Percentiles rank a stretch among this genome's conserved stretches.
Conservation (phyloP, 2,888 invertebrate genomes). For the Limenitis camilla region DNA sequence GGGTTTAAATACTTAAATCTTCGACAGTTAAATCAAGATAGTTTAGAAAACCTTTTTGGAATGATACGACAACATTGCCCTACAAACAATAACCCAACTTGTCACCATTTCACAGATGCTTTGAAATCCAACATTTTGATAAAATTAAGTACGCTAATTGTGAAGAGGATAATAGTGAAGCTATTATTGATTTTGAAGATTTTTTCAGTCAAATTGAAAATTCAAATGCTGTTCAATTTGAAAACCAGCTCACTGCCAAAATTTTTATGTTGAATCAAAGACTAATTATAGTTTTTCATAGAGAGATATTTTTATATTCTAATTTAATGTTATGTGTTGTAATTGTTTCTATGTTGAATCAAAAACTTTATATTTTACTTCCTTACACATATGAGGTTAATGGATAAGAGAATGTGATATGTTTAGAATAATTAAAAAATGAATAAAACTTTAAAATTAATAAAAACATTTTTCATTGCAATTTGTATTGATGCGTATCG, state of each 20-base stretch:
- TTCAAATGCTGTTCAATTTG: background rate
- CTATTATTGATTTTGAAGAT: background rate
- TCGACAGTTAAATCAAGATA: conserved; percentile 18
- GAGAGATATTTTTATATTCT: no score
- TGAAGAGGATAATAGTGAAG: background rate
- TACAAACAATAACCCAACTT: conserved; percentile 13
- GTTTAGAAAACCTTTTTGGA: conserved; percentile 14
- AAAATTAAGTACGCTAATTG: conserved; percentile 1
- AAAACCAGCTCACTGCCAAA: background rate
- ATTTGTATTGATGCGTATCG: no score
- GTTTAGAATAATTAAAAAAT: no score
- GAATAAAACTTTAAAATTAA: no score
- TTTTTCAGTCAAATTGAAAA: background rate
- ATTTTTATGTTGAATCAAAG: no score
- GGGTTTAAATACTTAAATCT: conserved; percentile 16
- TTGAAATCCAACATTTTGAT: conserved; percentile 2
- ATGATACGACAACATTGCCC: conserved; percentile 16
- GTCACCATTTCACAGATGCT: conserved; percentile 6
- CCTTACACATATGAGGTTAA: no score
- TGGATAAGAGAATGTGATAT: no score
- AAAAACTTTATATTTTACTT: no score
- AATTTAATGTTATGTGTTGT: no score
- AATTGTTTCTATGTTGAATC: no score
- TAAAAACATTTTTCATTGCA: no score
- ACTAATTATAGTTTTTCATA: no score